Evolutionary conservation across 2,888 invertebrate genomes (phyloP), one percentile per base, ranked within the genome.

Genomic region (Nymphalis c-album): DNA sequence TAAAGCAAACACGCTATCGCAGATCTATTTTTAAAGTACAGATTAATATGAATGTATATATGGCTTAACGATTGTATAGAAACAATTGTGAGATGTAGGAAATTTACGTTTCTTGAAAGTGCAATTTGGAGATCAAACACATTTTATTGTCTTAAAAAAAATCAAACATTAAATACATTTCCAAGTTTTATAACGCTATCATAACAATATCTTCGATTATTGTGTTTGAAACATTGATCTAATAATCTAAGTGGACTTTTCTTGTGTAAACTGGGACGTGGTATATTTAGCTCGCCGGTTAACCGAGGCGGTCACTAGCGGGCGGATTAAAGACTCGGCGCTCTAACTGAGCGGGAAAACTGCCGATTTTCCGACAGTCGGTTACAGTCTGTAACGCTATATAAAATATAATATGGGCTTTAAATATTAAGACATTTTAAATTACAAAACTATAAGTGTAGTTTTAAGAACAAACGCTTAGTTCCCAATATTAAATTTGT

Each of bases 221-320:
- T 45, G 31, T 64, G 40, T 45, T 68, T 26, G 60, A 61, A 60
- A 46, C 55, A 31, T 53, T 46, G 53, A 62, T 63, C 26, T 45
- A 55, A 35, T 63, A 59, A 46, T 65, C 60, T 60, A 35, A 58
- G 62, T 50, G 59, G 62, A 71, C 59, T 68, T 61, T 64, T 61
- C 68, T 53, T 48, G 57, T 58, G 67, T 40, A 57, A 72, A 72
- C 68, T 70, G 63, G 73, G 72, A 51, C 73, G 66, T 4, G 60
- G 48, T 69, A 72, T 68, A 73, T 72, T 69, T 73, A 73, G 71
- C 68, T 22, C 63, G 64, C 31, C 67, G 59, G 53, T 68, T 68
- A 67, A 68, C 71, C 64, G 68, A 64, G 64, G 46, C 64, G 69
- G 72, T 70, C 64, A 70, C 48, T 50, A 59, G 57, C 68, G 35